Conservation (phyloP, 2,888 invertebrate genomes). For the Linyphia triangularis region DNA sequence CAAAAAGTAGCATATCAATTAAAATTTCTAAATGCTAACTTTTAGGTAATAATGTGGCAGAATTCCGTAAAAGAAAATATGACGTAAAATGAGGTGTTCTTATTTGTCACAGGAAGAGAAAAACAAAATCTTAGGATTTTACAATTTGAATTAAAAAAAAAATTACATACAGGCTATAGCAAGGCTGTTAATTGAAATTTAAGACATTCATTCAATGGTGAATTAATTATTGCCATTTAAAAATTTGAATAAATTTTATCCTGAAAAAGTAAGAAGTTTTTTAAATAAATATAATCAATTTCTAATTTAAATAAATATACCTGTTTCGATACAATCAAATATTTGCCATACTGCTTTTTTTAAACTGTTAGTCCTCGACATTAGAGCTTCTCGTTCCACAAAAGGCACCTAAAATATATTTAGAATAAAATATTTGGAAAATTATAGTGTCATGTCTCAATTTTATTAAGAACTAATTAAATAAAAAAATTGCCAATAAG, state of each 20-base stretch:
- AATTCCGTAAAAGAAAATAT: too few species aligned
- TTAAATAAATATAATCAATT: too few species aligned
- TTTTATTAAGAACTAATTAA: background rate
- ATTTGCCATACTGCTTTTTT: conserved; percentile 90
- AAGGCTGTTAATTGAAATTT: background rate
- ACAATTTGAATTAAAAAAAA: background rate
- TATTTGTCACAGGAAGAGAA: too few species aligned
- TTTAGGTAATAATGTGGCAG: too few species aligned
- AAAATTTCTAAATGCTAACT: too few species aligned
- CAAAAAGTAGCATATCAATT: too few species aligned
- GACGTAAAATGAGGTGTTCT: too few species aligned
- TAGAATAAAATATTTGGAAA: background rate
- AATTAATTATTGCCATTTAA: background rate
- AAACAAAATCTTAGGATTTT: background rate
- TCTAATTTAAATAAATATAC: too few species aligned
- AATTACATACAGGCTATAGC: too few species aligned
- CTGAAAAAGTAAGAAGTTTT: too few species aligned
- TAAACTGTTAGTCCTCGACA: conserved; percentile 88
- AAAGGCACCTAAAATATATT: conserved; percentile 77
- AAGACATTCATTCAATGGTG: background rate
- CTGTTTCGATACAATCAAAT: conserved; percentile 86
- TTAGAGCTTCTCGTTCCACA: conserved; percentile 81
- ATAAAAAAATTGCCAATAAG: too few species aligned
- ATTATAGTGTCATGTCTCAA: background rate
- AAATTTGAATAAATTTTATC: background rate